Evolutionary conservation across 2,797 vertebrate genomes (phyloP).

Genomic region (Tympanoctomys barrerae): DNA sequence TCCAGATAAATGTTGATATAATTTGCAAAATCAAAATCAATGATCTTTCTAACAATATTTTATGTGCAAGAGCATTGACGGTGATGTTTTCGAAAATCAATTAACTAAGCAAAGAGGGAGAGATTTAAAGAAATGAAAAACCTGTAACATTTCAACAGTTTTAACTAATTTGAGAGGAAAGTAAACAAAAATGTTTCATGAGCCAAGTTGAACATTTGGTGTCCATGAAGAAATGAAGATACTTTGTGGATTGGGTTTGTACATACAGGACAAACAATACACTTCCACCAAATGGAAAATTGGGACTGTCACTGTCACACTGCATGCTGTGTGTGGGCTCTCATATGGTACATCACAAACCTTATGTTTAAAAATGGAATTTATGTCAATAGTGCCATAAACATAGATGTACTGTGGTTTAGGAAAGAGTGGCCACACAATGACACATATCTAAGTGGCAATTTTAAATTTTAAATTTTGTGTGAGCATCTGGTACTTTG

Average conservation of each 20-base stretch:
- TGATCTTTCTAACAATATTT: background rate
- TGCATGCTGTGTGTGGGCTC: background rate
- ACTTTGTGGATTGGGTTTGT: conserved; percentile 3
- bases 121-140: conserved; percentile 5
- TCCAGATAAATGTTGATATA: background rate
- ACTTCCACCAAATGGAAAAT: background rate
- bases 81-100: background rate
- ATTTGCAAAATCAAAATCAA: conserved; percentile 19
- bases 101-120: background rate
- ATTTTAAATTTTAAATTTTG: conserved; percentile 1
- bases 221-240: conserved; percentile 57
- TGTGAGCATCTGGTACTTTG: background rate
- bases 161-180: conserved; percentile 61
- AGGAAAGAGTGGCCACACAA: background rate
- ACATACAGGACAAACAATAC: conserved; percentile 15
- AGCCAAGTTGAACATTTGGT: conserved; percentile 59
- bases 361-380: conserved; percentile 7
- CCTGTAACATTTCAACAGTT: conserved; percentile 10
- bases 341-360: background rate
- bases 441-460: background rate
- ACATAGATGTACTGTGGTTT: background rate
- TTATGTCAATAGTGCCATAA: background rate
- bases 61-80: background rate
- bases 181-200: conserved; percentile 58
- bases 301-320: background rate